A percentile compares a stretch with the other conserved stretches of the same genome.
Evolutionary conservation across 2,888 invertebrate species (phyloP).

Genomic region (Acronicta leporina): DNA sequence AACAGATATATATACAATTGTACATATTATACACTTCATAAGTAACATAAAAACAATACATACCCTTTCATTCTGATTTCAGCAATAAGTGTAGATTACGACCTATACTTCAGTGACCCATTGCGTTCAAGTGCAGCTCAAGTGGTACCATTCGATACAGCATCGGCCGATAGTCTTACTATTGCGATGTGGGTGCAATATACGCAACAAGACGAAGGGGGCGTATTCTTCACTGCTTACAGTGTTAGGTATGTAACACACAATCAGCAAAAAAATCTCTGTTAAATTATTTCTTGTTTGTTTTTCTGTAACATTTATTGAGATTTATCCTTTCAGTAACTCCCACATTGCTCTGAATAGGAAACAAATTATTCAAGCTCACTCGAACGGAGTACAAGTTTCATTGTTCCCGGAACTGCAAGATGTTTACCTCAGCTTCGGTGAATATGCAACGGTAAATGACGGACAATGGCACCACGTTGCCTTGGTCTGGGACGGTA

Average conservation of each 20-base stretch:
- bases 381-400: conserved; percentile 97
- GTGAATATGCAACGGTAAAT: conserved; percentile 97
- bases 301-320: not conserved
- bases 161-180: conserved; percentile 93
- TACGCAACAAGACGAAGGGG: conserved; percentile 96
- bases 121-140: conserved; percentile 97
- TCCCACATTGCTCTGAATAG: conserved; percentile 93
- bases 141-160: conserved; percentile 96
- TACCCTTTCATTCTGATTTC: conserved; percentile 71
- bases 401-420: conserved; percentile 96
- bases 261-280: not conserved
- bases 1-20: no score
- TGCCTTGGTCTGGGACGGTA: conserved; percentile 98
- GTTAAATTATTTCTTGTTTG: not conserved
- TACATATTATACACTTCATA: not conserved
- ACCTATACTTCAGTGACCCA: conserved; percentile 97
- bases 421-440: conserved; percentile 96
- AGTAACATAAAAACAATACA: conserved; percentile 16
- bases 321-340: conserved; percentile 86
- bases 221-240: conserved; percentile 97
- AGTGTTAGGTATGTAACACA: conserved; percentile 91
- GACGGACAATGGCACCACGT: conserved; percentile 99
- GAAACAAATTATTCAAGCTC: conserved; percentile 96
- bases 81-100: conserved; percentile 99
- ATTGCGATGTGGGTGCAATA: conserved; percentile 99